Evolutionary conservation across 2,797 vertebrate genomes (phyloP), one percentile per base, ranked within the genome.

Genomic region (Staurois parvus): DNA sequence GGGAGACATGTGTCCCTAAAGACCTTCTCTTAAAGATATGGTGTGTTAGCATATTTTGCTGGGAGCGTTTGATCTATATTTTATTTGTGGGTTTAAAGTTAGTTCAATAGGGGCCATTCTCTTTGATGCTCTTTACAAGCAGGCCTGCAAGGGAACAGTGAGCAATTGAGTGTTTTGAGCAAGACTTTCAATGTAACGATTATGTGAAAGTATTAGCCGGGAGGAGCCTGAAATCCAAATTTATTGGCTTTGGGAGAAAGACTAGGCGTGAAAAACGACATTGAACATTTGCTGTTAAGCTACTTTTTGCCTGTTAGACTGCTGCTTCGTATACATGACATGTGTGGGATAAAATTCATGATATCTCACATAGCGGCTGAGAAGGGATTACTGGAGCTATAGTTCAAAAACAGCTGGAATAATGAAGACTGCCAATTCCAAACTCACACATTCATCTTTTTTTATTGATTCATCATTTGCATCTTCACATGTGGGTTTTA

Each of bases 1-100:
- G 66, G 80, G 45, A 74, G 68, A 79, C 52, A 19, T 83, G 81
- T 79, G 81, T 78, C 80, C 59, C 85, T 68, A 67, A 87, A 87
- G 85, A 79, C 75, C 81, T 73, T 79, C 76, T 87, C 81, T 79
- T 87, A 87, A 87, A 87, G 85, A 87, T 87, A 83, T 87, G 85
- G 85, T 74, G 75, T 69, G 85, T 87, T 83, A 78, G 85, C 85
- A 86, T 78, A 86, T 86, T 86, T 86, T 24, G 29, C 80, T 86
- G 30, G 21, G 15, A 83, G 79, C 70, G 69, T 87, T 87, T 87
- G 85, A 87, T 87, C 80, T 87, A 83, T 87, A 87, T 87, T 87
- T 87, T 87, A 87, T 87, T 87, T 78, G 85, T 28, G 40, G 48
- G 40, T 45, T 86, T 83, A 79, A 87, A 40, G 80, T 83, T 75